Percentiles rank a stretch among this genome's conserved stretches.
These are phyloP conservation scores for Xyrauchen texanus DNA, from an alignment of 2,113 vertebrate species.

Conservation along the genomic window DNA sequence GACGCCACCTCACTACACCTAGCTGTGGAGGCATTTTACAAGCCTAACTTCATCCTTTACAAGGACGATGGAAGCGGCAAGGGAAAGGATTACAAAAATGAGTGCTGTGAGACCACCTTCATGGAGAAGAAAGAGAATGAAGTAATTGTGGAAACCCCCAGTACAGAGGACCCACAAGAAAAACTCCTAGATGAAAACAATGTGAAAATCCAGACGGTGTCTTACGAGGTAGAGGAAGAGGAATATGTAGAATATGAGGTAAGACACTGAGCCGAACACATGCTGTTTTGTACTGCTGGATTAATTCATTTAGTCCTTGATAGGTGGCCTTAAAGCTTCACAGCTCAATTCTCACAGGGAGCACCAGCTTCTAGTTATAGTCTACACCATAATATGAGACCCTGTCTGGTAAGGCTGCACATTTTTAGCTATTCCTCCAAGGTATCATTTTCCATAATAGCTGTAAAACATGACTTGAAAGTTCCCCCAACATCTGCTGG, in stretches of 20 bases:
- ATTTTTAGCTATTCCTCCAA: conserved; percentile 2
- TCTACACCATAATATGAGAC: conserved; percentile 17
- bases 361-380: neutral
- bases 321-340: conserved; percentile 39
- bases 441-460: conserved; percentile 18
- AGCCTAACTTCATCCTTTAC: conserved; percentile 89
- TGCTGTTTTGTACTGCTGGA: neutral
- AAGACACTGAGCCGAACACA: conserved; percentile 39
- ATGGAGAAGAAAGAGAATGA: conserved; percentile 82
- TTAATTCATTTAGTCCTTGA: conserved; percentile 36
- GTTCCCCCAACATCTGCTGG: conserved; percentile 2
- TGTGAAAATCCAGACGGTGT: conserved; percentile 90
- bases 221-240: conserved; percentile 92
- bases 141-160: conserved; percentile 58
- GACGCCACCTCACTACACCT: conserved; percentile 93
- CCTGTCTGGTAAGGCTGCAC: conserved; percentile 15
- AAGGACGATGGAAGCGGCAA: conserved; percentile 84
- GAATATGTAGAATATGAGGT: conserved; percentile 91
- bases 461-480: conserved; percentile 1
- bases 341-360: conserved; percentile 33
- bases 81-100: conserved; percentile 86
- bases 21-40: conserved; percentile 91
- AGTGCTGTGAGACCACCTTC: conserved; percentile 94
- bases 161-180: conserved; percentile 66
- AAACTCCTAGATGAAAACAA: conserved; percentile 81